These are phyloP conservation scores for Apostichopus parvimensis DNA, from an alignment of 35 echinoderm and acorn worm genomes.

Conservation along the genomic window DNA sequence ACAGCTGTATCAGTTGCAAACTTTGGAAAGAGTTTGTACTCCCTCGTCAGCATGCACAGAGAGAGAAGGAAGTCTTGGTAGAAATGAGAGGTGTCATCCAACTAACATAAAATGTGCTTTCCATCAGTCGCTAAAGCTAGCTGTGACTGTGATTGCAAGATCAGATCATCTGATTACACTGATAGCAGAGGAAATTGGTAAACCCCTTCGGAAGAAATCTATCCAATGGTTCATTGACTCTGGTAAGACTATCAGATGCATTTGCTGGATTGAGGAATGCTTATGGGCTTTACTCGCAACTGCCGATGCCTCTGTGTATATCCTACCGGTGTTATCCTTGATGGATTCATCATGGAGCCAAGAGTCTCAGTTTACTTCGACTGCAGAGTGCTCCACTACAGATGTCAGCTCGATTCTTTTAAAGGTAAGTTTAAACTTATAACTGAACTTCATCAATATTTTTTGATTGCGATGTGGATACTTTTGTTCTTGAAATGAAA, in stretches of 20 bases:
- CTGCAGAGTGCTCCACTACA: neutral
- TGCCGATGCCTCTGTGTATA: conserved; percentile 42
- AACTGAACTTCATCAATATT: neutral
- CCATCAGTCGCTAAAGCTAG: neutral
- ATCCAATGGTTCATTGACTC: conserved; percentile 42
- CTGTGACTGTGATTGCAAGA: conserved; percentile 19
- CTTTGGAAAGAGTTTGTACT: neutral
- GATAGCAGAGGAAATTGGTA: conserved; percentile 9
- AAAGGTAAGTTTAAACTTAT: neutral
- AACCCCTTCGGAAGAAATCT: neutral
- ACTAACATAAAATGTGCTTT: conserved; percentile 26
- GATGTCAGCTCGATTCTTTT: conserved; percentile 3
- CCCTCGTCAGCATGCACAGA: neutral
- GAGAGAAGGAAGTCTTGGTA: neutral
- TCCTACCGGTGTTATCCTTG: conserved; percentile 23
- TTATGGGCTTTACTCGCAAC: conserved; percentile 19
- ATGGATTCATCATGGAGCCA: neutral
- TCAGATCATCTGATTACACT: conserved; percentile 44
- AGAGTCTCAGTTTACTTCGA: neutral
- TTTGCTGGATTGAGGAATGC: conserved; percentile 17
- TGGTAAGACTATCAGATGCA: neutral
- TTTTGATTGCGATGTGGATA: too few species aligned
- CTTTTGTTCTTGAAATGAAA: too few species aligned
- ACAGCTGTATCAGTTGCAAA: conserved; percentile 3
- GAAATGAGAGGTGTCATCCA: neutral